phyloP scores from a whole-genome alignment of 1,140 invertebrate genomes.

The Condylostylus longicornis region DNA sequence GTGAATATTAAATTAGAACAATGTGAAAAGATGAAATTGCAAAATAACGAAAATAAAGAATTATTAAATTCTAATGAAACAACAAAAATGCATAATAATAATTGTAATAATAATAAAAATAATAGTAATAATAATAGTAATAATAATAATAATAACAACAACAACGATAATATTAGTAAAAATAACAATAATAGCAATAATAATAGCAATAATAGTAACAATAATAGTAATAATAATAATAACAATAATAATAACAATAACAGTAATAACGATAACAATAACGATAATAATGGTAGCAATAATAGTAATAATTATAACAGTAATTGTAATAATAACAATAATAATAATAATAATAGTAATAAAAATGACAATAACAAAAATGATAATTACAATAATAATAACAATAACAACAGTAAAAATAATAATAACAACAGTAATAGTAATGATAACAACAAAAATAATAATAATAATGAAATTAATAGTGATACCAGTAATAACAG shows the following conservation, averaged over 20 bases:
- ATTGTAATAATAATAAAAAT: background rate
- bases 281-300: too few species aligned
- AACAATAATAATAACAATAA: constrained; percentile 1
- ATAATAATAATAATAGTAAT: background rate
- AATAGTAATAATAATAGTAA: background rate
- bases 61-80: too few species aligned
- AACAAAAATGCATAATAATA: background rate
- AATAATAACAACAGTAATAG: background rate
- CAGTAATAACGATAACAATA: constrained; percentile 1
- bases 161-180: background rate
- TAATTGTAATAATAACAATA: constrained; percentile 1
- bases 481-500: background rate
- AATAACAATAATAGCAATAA: background rate
- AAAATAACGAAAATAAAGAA: too few species aligned
- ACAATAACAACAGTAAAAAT: background rate
- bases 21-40: too few species aligned
- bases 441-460: background rate
- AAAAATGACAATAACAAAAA: constrained; percentile 3
- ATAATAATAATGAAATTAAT: constrained; percentile 3
- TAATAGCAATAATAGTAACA: background rate
- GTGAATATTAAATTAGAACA: too few species aligned
- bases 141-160: background rate
- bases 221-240: background rate
- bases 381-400: background rate
- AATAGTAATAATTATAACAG: background rate